A percentile compares a stretch with the other conserved stretches of the same genome.
phyloP scores from a whole-genome alignment of 2,888 invertebrate species.

The Drosophila cognata region DNA sequence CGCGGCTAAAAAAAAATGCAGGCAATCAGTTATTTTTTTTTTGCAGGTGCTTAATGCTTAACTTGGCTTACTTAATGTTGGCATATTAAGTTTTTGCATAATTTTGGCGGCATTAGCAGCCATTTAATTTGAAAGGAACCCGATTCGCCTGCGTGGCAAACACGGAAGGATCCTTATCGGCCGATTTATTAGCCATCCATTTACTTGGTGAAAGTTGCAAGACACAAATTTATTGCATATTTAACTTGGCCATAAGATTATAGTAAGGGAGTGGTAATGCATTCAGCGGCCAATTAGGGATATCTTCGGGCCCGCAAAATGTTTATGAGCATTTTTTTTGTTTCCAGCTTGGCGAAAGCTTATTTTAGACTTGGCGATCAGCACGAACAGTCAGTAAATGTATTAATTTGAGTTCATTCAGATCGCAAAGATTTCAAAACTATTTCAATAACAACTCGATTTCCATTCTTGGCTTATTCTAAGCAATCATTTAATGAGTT shows the following conservation, averaged over 20 bases:
- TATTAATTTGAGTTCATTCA: not conserved
- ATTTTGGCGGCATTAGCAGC: constrained; percentile 11
- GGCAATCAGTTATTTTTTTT: not conserved
- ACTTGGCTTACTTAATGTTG: constrained; percentile 17
- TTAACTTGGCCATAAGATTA: not conserved
- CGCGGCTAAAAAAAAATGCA: constrained; percentile 5
- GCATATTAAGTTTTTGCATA: constrained; percentile 9
- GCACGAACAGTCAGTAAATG: not conserved
- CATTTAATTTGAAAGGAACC: not conserved
- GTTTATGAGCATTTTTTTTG: not conserved
- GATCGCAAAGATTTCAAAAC: not conserved
- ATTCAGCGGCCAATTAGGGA: not conserved
- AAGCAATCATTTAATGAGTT: not conserved
- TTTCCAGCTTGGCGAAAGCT: not conserved
- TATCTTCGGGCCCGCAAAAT: not conserved
- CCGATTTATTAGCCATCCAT: not conserved
- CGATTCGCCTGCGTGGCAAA: not conserved
- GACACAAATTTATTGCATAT: not conserved
- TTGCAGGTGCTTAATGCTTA: constrained; percentile 11
- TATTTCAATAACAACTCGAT: not conserved
- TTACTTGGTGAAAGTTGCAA: constrained; percentile 8
- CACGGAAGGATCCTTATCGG: not conserved
- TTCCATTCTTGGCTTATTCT: not conserved
- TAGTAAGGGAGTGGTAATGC: not conserved
- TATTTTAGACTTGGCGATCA: not conserved